Conservation (phyloP, 2,113 vertebrate genomes). For the Chiloscyllium plagiosum region DNA sequence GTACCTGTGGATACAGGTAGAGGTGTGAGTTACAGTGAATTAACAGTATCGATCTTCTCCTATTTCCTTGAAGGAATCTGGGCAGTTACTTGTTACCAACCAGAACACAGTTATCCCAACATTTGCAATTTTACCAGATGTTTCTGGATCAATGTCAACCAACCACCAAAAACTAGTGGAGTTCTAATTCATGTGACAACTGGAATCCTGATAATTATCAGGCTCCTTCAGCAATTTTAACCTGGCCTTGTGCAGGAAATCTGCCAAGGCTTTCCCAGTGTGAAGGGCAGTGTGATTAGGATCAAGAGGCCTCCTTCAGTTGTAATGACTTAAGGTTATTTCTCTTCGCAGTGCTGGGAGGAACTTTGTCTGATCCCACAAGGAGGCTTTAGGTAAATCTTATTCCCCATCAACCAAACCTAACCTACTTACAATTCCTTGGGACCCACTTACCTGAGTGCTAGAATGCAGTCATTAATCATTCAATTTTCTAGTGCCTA, state of each 20-base stretch:
- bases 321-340: not conserved
- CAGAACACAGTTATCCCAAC: not conserved
- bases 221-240: not conserved
- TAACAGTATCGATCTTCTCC: not conserved
- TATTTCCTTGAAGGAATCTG: not conserved
- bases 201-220: too few species aligned
- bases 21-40: not conserved
- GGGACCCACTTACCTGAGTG: not conserved
- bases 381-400: not conserved
- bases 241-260: not conserved
- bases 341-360: not conserved
- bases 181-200: not conserved
- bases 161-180: not conserved
- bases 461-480: too few species aligned
- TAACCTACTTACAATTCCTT: not conserved
- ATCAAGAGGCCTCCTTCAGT: not conserved
- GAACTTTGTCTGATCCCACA: not conserved
- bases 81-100: not conserved
- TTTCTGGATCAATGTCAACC: not conserved
- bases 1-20: not conserved
- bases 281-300: not conserved
- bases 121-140: not conserved
- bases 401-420: not conserved
- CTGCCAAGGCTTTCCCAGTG: not conserved
- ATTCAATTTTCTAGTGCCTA: not conserved